Evolutionary conservation across 2,888 invertebrate species (phyloP).

Genomic region (Epistrophe eligans): DNA sequence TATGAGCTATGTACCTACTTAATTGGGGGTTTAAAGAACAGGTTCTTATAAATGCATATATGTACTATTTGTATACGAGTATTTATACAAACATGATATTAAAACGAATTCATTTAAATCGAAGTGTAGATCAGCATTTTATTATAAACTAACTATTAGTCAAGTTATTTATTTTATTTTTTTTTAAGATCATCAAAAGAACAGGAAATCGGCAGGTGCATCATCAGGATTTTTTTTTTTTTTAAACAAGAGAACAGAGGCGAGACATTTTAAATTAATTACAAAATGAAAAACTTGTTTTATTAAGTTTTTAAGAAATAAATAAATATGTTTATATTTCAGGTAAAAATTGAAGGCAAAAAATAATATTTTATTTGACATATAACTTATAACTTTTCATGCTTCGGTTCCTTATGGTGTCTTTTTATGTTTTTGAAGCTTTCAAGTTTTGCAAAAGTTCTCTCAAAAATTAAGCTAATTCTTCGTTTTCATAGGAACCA

Average conservation of each 20-base stretch:
- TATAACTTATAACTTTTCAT: too few relatives aligned
- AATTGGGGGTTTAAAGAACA: constrained; percentile 11
- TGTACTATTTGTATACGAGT: not conserved
- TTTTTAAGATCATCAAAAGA: not conserved
- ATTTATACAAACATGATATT: too few relatives aligned
- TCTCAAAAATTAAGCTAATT: too few relatives aligned
- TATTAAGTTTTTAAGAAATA: not conserved
- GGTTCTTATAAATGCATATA: not conserved
- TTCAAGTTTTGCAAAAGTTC: too few relatives aligned
- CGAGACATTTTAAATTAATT: not conserved
- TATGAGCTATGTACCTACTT: constrained; percentile 8
- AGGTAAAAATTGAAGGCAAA: not conserved
- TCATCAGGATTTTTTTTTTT: not conserved
- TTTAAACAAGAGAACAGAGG: not conserved
- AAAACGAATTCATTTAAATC: not conserved
- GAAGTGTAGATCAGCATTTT: constrained; percentile 17
- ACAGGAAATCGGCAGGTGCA: constrained; percentile 22
- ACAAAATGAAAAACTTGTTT: not conserved
- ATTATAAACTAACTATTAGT: not conserved
- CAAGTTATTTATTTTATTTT: not conserved
- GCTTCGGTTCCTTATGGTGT: too few relatives aligned
- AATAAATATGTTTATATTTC: not conserved
- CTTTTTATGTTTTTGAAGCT: too few relatives aligned
- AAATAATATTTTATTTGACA: too few relatives aligned
- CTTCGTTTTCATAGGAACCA: too few relatives aligned